Conservation (phyloP, 2,797 vertebrate species). For the Mico argentatus region DNA sequence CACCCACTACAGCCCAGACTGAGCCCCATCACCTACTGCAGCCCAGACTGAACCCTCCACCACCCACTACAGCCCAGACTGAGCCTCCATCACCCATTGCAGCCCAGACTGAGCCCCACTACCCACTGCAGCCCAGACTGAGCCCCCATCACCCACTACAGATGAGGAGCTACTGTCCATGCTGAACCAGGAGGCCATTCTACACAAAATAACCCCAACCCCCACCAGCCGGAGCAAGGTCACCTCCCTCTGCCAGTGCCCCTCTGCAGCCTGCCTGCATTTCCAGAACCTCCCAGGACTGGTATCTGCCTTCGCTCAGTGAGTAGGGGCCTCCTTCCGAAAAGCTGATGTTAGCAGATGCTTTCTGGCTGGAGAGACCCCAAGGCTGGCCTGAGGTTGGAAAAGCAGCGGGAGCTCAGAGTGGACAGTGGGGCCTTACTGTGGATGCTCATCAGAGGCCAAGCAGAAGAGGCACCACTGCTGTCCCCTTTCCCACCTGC, state of each 20-base stretch:
- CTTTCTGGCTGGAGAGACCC: not conserved
- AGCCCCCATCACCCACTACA: not conserved
- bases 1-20: no score
- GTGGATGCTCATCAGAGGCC: accelerated
- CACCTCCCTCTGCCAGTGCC: not conserved
- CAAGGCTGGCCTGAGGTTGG: accelerated
- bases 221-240: accelerated
- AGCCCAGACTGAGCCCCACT: no score
- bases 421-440: accelerated
- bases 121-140: not conserved
- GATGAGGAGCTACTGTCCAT: no score
- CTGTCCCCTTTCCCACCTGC: not conserved
- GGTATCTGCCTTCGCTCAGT: not conserved
- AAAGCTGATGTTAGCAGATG: accelerated
- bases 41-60: not conserved
- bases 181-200: no score
- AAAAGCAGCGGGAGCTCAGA: no score
- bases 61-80: not conserved
- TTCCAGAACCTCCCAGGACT: not conserved
- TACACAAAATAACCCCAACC: not conserved
- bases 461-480: not conserved
- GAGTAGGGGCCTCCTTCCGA: not conserved
- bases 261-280: accelerated
- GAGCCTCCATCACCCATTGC: no score
- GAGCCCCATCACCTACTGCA: no score